Conservation (phyloP, 2,888 invertebrate species). For the Gymnoscelis rufifasciata region DNA sequence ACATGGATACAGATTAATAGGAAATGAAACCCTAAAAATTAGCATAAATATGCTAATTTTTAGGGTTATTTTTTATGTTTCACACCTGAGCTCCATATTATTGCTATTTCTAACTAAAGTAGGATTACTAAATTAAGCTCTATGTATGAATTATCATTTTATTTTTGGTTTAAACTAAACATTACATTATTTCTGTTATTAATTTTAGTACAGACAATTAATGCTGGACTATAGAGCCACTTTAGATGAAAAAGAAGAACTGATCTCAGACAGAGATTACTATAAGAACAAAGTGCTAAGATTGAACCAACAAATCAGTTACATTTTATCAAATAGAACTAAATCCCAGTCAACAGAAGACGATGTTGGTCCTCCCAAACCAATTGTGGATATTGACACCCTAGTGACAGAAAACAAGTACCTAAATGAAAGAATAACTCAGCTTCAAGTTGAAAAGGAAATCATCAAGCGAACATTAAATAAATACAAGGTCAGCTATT, state of each 20-base stretch:
- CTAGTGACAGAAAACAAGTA: slow-evolving; percentile 90
- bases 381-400: slow-evolving; percentile 87
- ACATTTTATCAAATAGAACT: slow-evolving; percentile 74
- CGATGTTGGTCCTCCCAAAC: slow-evolving; percentile 50
- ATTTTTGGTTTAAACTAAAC: too few species aligned
- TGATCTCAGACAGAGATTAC: slow-evolving; percentile 88
- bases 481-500: slow-evolving; percentile 83
- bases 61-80: too few species aligned
- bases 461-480: slow-evolving; percentile 84
- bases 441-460: slow-evolving; percentile 88
- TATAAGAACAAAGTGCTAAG: slow-evolving; percentile 90
- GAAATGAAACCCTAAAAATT: too few species aligned
- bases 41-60: too few species aligned
- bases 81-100: too few species aligned
- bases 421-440: slow-evolving; percentile 88
- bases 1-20: too few species aligned
- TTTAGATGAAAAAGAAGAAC: slow-evolving; percentile 91
- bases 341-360: slow-evolving; percentile 51
- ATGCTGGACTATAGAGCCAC: slow-evolving; percentile 87
- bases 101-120: too few species aligned
- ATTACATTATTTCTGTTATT: too few species aligned
- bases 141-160: too few species aligned
- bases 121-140: too few species aligned
- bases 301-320: slow-evolving; percentile 88
- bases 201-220: slow-evolving; percentile 83